Evolutionary conservation across 2,888 invertebrate genomes (phyloP).

Genomic region (Prenolepis imparis): DNA sequence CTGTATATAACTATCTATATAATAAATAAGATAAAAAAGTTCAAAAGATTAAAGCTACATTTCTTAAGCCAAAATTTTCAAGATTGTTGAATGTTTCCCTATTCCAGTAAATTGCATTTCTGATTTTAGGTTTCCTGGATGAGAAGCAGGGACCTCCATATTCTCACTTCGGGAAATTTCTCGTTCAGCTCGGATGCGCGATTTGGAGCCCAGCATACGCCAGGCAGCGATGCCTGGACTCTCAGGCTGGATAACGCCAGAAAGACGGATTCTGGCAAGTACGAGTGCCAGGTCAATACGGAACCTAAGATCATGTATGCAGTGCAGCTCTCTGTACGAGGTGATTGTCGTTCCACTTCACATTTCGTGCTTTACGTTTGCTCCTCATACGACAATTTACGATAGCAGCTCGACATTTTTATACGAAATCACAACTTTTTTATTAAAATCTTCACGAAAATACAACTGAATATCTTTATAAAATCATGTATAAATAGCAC

Average conservation of each 20-base stretch:
- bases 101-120: conserved; percentile 47
- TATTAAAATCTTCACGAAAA: background rate
- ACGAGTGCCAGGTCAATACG: conserved; percentile 92
- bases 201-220: conserved; percentile 88
- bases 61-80: background rate
- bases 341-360: conserved; percentile 83
- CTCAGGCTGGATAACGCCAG: conserved; percentile 89
- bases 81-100: background rate
- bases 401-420: conserved; percentile 19
- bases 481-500: background rate
- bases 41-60: background rate
- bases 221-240: conserved; percentile 88
- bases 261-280: conserved; percentile 89
- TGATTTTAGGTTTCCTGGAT: conserved; percentile 91
- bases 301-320: conserved; percentile 92
- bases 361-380: conserved; percentile 37
- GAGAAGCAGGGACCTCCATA: conserved; percentile 90
- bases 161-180: conserved; percentile 89
- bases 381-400: conserved; percentile 20
- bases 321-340: conserved; percentile 89
- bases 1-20: background rate
- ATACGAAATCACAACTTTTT: background rate
- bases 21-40: background rate
- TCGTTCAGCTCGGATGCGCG: conserved; percentile 91
- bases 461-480: background rate